Conservation (phyloP, 2,113 vertebrate genomes). For the Trogon melanurus region DNA sequence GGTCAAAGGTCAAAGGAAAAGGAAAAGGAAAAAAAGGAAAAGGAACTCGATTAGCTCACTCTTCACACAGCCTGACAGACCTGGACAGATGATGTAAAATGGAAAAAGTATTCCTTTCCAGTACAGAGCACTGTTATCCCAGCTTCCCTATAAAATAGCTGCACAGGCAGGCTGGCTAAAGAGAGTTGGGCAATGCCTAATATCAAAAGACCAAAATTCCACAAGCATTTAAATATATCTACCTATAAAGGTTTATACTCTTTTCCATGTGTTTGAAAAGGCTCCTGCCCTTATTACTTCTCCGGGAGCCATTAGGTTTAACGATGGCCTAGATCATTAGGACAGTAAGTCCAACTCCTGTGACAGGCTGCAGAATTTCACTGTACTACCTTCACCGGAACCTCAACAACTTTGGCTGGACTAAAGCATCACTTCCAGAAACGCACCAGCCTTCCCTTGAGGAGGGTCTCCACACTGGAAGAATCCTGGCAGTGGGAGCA, state of each 20-base stretch:
- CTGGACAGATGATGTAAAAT: not conserved
- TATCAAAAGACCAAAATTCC: not conserved
- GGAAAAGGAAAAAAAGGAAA: no score
- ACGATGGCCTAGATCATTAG: fast-evolving
- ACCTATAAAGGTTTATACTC: not conserved
- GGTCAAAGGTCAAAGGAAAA: no score
- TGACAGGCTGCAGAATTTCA: not conserved
- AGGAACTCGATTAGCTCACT: not conserved
- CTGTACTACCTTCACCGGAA: not conserved
- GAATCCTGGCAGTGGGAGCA: not conserved
- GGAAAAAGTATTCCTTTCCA: not conserved
- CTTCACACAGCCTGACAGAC: not conserved
- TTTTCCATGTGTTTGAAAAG: not conserved
- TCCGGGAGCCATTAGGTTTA: conserved; percentile 11
- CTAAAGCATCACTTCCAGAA: not conserved
- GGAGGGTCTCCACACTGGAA: not conserved
- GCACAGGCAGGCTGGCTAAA: not conserved
- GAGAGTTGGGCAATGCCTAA: not conserved
- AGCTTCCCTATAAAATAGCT: not conserved
- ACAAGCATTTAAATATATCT: not conserved
- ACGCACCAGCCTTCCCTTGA: not conserved
- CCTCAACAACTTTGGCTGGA: not conserved
- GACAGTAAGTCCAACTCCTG: not conserved
- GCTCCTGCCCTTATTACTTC: not conserved
- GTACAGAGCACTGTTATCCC: not conserved